Conservation (phyloP, 92 coral and sea anemone species). For the Palythoa heliodiscus region DNA sequence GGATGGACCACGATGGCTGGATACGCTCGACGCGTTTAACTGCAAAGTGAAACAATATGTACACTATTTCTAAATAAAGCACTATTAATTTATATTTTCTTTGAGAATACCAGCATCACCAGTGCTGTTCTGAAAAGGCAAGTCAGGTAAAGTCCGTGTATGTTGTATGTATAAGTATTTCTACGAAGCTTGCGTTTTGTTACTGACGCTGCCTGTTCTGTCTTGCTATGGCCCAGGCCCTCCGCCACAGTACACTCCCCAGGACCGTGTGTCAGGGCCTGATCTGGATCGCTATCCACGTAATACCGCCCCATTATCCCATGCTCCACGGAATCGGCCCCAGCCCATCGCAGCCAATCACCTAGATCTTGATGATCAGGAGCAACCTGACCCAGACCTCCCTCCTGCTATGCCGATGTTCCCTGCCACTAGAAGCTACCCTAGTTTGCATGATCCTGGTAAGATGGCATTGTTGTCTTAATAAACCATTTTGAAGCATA, state of each 20-base stretch:
- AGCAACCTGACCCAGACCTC: constrained; percentile 83
- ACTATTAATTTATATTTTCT: too few species aligned
- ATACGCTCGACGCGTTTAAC: too few species aligned
- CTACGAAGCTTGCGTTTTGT: background rate
- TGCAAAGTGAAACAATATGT: too few species aligned
- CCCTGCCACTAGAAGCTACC: constrained; percentile 40
- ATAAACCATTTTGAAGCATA: background rate
- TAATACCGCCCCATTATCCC: constrained; percentile 38
- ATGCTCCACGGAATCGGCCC: constrained; percentile 37
- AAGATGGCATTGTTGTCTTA: constrained; percentile 7
- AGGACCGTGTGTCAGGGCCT: constrained; percentile 65
- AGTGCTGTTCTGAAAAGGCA: too few species aligned
- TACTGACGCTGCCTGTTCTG: background rate
- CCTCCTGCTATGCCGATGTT: constrained; percentile 95
- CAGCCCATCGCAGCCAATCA: constrained; percentile 46
- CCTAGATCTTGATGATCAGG: constrained; percentile 68
- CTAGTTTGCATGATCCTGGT: constrained; percentile 56
- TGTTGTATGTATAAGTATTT: too few species aligned
- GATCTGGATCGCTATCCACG: constrained; percentile 53
- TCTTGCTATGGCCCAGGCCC: constrained; percentile 69
- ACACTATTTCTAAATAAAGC: too few species aligned
- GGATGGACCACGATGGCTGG: too few species aligned
- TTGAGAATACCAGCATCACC: too few species aligned
- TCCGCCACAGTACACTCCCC: constrained; percentile 96
- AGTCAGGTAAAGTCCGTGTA: too few species aligned